phyloP scores from a whole-genome alignment of 2,797 vertebrate genomes.

The Gallinago nigripennis region DNA sequence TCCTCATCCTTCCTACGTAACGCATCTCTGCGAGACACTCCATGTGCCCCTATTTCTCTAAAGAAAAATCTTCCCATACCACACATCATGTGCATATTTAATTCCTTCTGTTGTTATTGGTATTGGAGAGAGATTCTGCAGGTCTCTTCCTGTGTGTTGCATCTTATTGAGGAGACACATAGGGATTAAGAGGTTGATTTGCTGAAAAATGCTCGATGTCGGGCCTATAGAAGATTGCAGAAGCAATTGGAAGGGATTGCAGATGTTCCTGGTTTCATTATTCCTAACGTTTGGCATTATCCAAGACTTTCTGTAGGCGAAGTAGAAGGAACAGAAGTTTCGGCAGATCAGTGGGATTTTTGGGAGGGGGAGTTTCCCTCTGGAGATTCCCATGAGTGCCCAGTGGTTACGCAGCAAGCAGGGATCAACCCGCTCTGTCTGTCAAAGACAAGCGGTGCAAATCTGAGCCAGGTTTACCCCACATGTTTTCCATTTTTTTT shows the following conservation, averaged over 20 bases:
- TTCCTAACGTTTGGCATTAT: neutral
- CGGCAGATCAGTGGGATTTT: neutral
- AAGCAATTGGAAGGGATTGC: fast-evolving
- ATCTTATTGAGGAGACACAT: fast-evolving
- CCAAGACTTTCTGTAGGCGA: neutral
- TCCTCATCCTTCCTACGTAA: fast-evolving
- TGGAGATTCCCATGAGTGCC: neutral
- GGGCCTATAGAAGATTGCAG: neutral
- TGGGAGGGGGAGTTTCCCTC: neutral
- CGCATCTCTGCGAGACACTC: neutral
- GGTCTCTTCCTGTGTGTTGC: fast-evolving
- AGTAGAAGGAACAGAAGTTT: neutral
- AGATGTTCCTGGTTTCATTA: neutral
- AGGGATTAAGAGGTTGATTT: neutral
- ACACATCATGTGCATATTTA: fast-evolving
- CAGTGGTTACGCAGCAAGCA: neutral
- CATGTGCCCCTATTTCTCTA: fast-evolving
- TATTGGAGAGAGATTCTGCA: neutral
- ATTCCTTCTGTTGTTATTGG: fast-evolving
- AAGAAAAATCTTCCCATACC: fast-evolving
- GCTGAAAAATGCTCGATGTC: fast-evolving
- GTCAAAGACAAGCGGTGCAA: neutral
- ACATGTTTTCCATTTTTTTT: fast-evolving
- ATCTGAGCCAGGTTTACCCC: neutral
- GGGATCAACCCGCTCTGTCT: neutral